Evolutionary conservation across 1,140 invertebrate species (phyloP).

Genomic region (Bursaphelenchus mucronatus): DNA sequence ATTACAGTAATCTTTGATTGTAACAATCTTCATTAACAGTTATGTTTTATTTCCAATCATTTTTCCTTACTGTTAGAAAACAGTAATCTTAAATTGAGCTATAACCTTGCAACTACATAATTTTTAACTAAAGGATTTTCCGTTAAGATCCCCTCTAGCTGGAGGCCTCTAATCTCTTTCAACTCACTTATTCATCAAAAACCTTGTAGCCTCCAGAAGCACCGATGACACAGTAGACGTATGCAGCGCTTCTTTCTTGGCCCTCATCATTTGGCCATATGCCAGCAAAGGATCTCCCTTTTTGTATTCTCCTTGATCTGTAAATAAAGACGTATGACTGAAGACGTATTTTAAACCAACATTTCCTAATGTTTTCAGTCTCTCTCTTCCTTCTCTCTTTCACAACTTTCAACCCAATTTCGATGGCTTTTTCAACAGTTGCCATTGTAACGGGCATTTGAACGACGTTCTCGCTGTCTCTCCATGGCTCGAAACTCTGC

Average conservation of each 20-base stretch:
- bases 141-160: too few relatives aligned
- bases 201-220: constrained; percentile 55
- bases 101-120: too few relatives aligned
- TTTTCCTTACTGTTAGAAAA: too few relatives aligned
- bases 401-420: constrained; percentile 29
- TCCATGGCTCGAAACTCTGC: constrained; percentile 34
- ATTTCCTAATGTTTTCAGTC: constrained; percentile 37
- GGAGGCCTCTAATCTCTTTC: background rate
- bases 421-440: constrained; percentile 43
- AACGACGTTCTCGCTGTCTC: constrained; percentile 37
- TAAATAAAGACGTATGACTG: constrained; percentile 10
- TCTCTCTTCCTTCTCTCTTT: constrained; percentile 35
- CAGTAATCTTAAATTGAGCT: too few relatives aligned
- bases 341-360: constrained; percentile 31
- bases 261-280: constrained; percentile 58
- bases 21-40: background rate
- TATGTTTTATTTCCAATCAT: too few relatives aligned
- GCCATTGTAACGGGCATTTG: constrained; percentile 46
- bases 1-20: background rate
- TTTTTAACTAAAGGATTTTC: too few relatives aligned
- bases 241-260: constrained; percentile 51
- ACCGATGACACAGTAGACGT: constrained; percentile 45
- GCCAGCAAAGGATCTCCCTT: constrained; percentile 53
- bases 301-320: constrained; percentile 44
- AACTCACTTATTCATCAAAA: constrained; percentile 45